Evolutionary conservation across 2,797 vertebrate species (phyloP).

Genomic region (Sebastiscus albofasciatus): DNA sequence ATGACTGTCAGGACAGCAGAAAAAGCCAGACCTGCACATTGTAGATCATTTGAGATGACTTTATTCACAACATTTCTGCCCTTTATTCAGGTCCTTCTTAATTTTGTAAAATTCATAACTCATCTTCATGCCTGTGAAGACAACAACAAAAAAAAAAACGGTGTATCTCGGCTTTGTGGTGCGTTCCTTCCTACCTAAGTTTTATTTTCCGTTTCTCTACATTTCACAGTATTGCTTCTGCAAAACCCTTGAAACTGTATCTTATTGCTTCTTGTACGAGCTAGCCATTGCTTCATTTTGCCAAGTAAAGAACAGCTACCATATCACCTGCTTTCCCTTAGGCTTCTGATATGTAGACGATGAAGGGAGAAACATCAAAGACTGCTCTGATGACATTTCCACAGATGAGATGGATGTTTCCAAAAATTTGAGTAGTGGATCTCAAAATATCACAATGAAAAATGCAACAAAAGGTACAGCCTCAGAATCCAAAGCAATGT

Average conservation of each 20-base stretch:
- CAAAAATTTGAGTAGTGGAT: neutral
- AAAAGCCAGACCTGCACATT: no score
- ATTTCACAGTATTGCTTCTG: neutral
- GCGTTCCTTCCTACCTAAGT: neutral
- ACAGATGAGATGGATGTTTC: neutral
- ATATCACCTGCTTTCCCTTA: neutral
- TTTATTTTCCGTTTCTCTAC: neutral
- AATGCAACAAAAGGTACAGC: neutral
- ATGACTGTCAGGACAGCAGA: no score
- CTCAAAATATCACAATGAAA: neutral
- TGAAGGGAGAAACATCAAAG: neutral
- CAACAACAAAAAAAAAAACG: no score
- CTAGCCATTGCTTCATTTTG: neutral
- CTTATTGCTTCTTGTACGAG: neutral
- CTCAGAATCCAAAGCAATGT: neutral
- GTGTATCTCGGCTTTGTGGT: neutral
- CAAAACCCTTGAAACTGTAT: neutral
- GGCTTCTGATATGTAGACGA: neutral
- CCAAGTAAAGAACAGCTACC: neutral
- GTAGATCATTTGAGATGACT: no score
- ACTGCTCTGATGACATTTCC: neutral
- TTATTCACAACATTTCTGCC: no score
- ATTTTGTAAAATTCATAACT: no score
- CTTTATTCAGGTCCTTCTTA: no score
- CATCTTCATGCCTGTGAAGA: no score